Evolutionary conservation across 2,797 vertebrate species (phyloP).

Genomic region (Falco novaeseelandiae): DNA sequence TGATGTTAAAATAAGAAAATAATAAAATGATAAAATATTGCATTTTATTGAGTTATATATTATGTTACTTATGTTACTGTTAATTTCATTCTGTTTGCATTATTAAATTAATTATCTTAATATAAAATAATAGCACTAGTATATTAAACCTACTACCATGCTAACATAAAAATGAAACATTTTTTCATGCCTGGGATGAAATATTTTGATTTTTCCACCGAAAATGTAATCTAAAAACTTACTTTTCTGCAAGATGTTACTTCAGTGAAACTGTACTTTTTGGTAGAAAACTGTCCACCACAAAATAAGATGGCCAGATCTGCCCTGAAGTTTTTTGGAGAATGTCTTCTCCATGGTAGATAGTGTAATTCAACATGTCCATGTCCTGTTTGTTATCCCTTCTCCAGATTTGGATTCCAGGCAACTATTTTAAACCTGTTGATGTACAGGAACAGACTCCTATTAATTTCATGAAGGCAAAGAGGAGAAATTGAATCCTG

Average conservation of each 20-base stretch:
- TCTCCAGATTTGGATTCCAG: not conserved
- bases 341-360: not conserved
- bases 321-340: not conserved
- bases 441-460: not conserved
- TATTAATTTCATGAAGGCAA: not conserved
- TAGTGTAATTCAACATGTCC: not conserved
- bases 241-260: not conserved
- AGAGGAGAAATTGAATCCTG: not conserved
- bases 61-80: not conserved
- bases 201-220: not conserved
- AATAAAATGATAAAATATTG: not conserved
- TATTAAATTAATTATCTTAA: not conserved
- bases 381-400: rapidly evolving
- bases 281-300: not conserved
- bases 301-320: not conserved
- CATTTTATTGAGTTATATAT: not conserved
- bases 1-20: not conserved
- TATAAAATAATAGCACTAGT: not conserved
- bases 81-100: not conserved
- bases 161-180: not conserved
- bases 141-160: not conserved
- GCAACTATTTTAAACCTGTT: not conserved
- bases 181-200: not conserved
- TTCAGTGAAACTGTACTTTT: not conserved
- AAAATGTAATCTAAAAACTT: not conserved